Base-by-base conservation (phyloP, 2,113 vertebrate genomes). In the Datnioides undecimradiatus region DNA sequence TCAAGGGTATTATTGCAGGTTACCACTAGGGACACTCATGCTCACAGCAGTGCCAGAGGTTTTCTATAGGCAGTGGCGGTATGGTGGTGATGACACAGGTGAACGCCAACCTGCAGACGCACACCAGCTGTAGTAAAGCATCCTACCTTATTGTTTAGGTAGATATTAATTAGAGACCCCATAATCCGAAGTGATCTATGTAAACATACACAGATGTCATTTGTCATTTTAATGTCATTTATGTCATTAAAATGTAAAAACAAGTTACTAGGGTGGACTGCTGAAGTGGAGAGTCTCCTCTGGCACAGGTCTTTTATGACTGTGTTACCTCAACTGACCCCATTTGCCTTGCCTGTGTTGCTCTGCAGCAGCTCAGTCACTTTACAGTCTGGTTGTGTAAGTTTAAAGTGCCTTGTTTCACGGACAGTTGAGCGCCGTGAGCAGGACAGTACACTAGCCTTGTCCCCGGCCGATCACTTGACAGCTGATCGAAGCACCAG, bases 1-100 rank as follows among this genome's bases (percentile, higher is more conserved):
- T 92, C 93, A 92, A 90, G 88, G 90, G 80, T 85, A 82, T 76
- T 82, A 85, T 52, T 77, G 21, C 75, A 68, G 89, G 87, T 87
- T 84, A 88, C 57, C 64, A 14, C 73, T 77, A 76, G 81, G 57
- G 60, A 64, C 25, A 57, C 2, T 12, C 0, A 2, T 19, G 51
- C 33, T 52, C 23, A 19, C 12, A 25, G 33, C 17, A 13, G 27
- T 17, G 5, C 14, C 4, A 16, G 23, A 8, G 43, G 13, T 27
- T 41, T 71, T 8, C 16, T 25, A 16, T 3, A 29, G 45, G 41
- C 27, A n/a, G 45, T 66, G 45, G 38, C 13, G 19, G 25, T 5
- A 31, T 9, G 68, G 40, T 9, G 68, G 21, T 21, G 29, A 13
- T 43, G 68, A 14, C 1, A 25, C 11, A 21, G 43, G 23, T 70